These are phyloP conservation scores for Clytia hemisphaerica DNA, from an alignment of 30 jellyfish, hydroid and myxozoan genomes.

Conservation along the genomic window DNA sequence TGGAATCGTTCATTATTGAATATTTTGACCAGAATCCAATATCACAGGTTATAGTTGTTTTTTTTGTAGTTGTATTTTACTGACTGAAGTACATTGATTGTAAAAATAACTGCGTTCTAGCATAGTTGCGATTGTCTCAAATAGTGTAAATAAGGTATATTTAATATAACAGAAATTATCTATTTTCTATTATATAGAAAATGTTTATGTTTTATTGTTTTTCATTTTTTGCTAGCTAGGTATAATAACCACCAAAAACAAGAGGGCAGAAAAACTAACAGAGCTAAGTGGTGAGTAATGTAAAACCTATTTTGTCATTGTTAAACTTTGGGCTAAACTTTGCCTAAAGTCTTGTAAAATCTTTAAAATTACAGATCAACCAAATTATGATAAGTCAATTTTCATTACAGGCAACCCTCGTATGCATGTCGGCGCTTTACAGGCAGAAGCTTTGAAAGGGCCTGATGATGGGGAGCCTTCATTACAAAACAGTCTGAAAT, in stretches of 20 bases:
- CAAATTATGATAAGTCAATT: too few species aligned
- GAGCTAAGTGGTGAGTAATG: constrained; percentile 71
- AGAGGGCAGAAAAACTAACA: constrained; percentile 80
- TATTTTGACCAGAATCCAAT: constrained; percentile 96
- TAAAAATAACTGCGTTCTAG: too few species aligned
- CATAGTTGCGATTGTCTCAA: too few species aligned
- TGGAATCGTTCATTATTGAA: constrained; percentile 73
- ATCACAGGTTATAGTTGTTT: constrained; percentile 59
- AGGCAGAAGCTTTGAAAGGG: constrained; percentile 40
- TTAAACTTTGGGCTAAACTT: too few species aligned
- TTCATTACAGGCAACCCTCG: constrained; percentile 63
- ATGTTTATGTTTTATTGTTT: neutral
- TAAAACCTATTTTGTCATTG: neutral
- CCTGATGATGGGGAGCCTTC: constrained; percentile 84
- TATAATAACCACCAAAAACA: constrained; percentile 51
- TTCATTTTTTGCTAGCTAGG: constrained; percentile 58
- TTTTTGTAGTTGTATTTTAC: too few species aligned
- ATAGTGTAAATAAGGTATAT: too few species aligned
- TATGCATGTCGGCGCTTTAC: constrained; percentile 55
- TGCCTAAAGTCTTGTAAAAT: too few species aligned
- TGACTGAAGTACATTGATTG: too few species aligned
- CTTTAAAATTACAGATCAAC: too few species aligned
- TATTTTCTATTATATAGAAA: neutral
- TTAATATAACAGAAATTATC: neutral
- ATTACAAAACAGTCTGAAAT: constrained; percentile 68